phyloP scores from a whole-genome alignment of 2,797 vertebrate species.

The Pangasius krempfi region DNA sequence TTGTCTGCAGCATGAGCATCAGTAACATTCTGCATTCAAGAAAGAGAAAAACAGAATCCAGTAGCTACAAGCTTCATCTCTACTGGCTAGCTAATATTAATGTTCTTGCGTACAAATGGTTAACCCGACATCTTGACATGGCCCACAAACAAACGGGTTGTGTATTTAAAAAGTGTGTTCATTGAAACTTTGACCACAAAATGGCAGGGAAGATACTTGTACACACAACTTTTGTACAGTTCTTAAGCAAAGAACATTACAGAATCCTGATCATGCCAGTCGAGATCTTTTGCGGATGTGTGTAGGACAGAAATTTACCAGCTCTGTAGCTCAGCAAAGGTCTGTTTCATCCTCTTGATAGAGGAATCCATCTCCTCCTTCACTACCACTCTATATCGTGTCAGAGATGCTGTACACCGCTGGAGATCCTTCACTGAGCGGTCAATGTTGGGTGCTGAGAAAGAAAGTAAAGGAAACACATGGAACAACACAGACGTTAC shows the following conservation, averaged over 20 bases:
- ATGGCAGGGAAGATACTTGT: neutral
- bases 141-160: neutral
- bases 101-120: conserved; percentile 2
- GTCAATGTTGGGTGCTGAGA: conserved; percentile 88
- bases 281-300: conserved; percentile 56
- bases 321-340: conserved; percentile 91
- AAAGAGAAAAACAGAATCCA: neutral
- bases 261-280: neutral
- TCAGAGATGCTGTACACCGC: conserved; percentile 90
- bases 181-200: neutral
- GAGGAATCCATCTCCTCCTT: conserved; percentile 95
- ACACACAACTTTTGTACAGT: neutral
- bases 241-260: neutral
- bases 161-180: neutral
- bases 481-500: neutral
- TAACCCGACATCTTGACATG: conserved; percentile 13
- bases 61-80: neutral
- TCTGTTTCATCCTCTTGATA: conserved; percentile 93
- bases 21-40: neutral
- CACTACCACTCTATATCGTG: conserved; percentile 90
- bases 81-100: neutral
- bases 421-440: conserved; percentile 96
- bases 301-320: conserved; percentile 72
- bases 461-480: neutral
- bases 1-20: neutral